These are phyloP conservation scores for Smittia aterrima DNA, from an alignment of 2,888 invertebrate genomes.

Conservation along the genomic window DNA sequence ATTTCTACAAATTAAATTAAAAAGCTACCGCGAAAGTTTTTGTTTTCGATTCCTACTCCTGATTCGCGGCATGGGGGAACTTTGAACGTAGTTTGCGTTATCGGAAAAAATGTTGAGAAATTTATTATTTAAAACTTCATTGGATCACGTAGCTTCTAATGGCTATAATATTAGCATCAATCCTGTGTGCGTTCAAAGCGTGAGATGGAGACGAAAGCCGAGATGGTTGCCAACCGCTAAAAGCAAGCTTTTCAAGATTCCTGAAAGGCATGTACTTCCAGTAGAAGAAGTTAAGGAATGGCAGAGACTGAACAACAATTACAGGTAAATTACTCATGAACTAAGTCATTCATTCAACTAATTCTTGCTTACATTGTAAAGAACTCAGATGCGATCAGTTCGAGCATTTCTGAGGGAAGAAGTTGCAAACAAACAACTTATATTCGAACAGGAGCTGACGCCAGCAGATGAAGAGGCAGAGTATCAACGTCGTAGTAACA, in stretches of 20 bases:
- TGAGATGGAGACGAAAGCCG: conserved; percentile 70
- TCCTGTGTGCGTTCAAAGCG: conserved; percentile 44
- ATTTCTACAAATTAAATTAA: background rate
- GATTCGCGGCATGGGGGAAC: too few species aligned
- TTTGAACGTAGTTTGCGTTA: background rate
- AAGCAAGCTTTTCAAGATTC: conserved; percentile 72
- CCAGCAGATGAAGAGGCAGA: conserved; percentile 63
- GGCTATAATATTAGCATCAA: background rate
- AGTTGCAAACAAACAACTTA: conserved; percentile 55
- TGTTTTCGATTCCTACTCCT: too few species aligned
- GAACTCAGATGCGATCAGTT: conserved; percentile 58
- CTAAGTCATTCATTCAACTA: conserved; percentile 54
- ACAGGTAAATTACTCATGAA: conserved; percentile 56
- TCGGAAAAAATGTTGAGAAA: conserved; percentile 5
- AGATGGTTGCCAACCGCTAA: conserved; percentile 77
- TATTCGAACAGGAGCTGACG: conserved; percentile 58
- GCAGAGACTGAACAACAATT: conserved; percentile 66
- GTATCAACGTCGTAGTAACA: conserved; percentile 58
- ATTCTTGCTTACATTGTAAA: background rate
- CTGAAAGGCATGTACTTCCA: conserved; percentile 59
- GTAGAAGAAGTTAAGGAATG: conserved; percentile 66
- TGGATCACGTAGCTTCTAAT: background rate
- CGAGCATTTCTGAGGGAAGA: conserved; percentile 58
- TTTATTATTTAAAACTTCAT: background rate
- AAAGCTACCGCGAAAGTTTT: background rate